Evolutionary conservation across 2,888 invertebrate genomes (phyloP).

Genomic region (Exephanes ischioxanthus): DNA sequence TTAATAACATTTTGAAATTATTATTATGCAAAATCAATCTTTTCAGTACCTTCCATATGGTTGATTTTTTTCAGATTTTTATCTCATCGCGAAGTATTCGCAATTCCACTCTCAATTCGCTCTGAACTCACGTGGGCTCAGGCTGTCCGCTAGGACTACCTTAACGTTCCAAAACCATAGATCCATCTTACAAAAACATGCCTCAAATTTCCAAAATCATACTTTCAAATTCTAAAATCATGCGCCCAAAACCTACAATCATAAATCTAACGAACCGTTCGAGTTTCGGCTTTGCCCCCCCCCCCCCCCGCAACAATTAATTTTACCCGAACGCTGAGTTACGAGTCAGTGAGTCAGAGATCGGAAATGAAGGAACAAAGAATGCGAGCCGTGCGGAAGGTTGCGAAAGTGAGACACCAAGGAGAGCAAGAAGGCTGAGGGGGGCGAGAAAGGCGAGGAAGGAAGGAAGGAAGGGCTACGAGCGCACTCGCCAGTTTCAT

Average conservation of each 20-base stretch:
- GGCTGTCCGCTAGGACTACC: no score
- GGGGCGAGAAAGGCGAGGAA: not conserved
- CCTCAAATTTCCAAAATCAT: no score
- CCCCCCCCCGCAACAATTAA: not conserved
- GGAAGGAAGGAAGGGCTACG: conserved; percentile 28
- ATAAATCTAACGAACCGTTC: not conserved
- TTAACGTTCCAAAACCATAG: not conserved
- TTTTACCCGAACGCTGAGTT: not conserved
- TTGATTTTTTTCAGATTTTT: no score
- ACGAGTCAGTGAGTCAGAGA: not conserved
- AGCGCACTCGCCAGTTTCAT: conserved; percentile 20
- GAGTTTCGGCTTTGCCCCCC: not conserved
- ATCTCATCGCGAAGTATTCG: no score
- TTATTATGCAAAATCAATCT: no score
- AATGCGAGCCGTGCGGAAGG: not conserved
- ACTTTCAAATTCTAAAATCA: not conserved
- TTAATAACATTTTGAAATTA: no score
- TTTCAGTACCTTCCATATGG: no score
- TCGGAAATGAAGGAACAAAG: conserved; percentile 6
- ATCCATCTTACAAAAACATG: not conserved
- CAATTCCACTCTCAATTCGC: no score
- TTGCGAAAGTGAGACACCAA: not conserved
- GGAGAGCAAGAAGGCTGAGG: not conserved
- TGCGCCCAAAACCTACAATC: not conserved
- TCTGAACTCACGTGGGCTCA: no score